Evolutionary conservation across 2,113 vertebrate genomes (phyloP).

Genomic region (Melanotaenia duboulayi): DNA sequence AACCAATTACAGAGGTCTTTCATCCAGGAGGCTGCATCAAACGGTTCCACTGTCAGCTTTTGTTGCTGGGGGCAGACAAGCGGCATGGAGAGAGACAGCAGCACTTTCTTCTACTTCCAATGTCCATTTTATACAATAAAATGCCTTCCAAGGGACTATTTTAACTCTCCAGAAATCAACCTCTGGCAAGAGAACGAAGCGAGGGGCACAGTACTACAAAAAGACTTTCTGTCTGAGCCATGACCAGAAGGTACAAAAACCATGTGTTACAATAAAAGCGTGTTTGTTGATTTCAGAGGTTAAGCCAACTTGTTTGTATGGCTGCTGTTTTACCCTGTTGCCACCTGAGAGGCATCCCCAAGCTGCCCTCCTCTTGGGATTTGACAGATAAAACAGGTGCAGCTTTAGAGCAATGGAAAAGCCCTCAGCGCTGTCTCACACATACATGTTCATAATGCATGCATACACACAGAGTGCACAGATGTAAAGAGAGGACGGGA

Average conservation of each 20-base stretch:
- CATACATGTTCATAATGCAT: slow-evolving; percentile 31
- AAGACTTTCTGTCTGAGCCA: not conserved
- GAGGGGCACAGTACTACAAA: not conserved
- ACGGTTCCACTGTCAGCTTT: slow-evolving; percentile 57
- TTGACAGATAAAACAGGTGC: slow-evolving; percentile 47
- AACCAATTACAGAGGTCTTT: slow-evolving; percentile 77
- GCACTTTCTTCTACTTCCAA: slow-evolving; percentile 21
- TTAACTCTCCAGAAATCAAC: slow-evolving; percentile 29
- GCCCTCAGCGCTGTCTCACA: slow-evolving; percentile 4
- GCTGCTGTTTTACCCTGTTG: slow-evolving; percentile 42
- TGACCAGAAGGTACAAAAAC: not conserved
- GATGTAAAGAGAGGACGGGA: slow-evolving; percentile 65
- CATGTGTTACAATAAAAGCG: not conserved
- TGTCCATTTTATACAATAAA: slow-evolving; percentile 44
- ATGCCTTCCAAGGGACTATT: slow-evolving; percentile 10
- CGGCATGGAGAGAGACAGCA: slow-evolving; percentile 38
- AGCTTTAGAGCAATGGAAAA: slow-evolving; percentile 38
- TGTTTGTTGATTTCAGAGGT: slow-evolving; percentile 21
- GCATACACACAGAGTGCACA: slow-evolving; percentile 34
- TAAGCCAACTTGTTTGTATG: slow-evolving; percentile 38
- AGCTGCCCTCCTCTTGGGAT: slow-evolving; percentile 53
- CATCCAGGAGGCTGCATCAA: slow-evolving; percentile 66
- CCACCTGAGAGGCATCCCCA: slow-evolving; percentile 48
- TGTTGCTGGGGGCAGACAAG: slow-evolving; percentile 54
- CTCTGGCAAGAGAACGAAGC: slow-evolving; percentile 28